Evolutionary conservation across 2,113 vertebrate genomes (phyloP), one percentile per base, ranked within the genome.

Genomic region (Fulmarus glacialis): DNA sequence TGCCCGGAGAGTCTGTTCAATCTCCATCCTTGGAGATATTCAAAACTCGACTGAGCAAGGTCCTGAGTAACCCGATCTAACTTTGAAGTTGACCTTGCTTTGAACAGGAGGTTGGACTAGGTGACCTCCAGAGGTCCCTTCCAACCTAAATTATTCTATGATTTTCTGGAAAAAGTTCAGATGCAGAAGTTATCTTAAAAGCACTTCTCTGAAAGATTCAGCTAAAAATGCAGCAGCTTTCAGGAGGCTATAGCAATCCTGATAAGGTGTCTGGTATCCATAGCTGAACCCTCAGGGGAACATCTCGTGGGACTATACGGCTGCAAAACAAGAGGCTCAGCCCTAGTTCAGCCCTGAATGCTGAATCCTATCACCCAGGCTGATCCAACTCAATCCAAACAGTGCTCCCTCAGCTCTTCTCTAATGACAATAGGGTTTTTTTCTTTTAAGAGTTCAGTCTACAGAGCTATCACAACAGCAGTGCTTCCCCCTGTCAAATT

Each of bases 341-440:
- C 80, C 72, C 82, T 66, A 21, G 67, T 70, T 74, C 52, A 87
- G 80, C 56, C 64, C 86, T 58, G 64, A 72, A 20, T 40, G 60
- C 95, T 92, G 80, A 95, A 95, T 91, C 40, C 89, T 84, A 85
- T 93, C 91, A 58, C 89, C 88, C 84, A 85, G 78, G 71, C 92
- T 79, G 96, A 97, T 95, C 89, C 96, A 88, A 47, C 85, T 63
- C 97, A 95, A 85, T 92, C 81, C 95, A 96, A 96, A 96, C 88
- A 94, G 3, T 92, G 95, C 93, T 96, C 95, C 84, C 91, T 90
- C 92, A 93, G 96, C 92, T 94, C 83, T 94, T 96, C 97, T 95
- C 93, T 91, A 22, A 91, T 70, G 83, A 96, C 93, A 97, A 96
- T 70, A 72, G 81, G 52, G 29, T 0, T 84, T 80, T 91, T 87